Evolutionary conservation across 2,113 vertebrate genomes (phyloP).

Genomic region (Perca schrenkii): DNA sequence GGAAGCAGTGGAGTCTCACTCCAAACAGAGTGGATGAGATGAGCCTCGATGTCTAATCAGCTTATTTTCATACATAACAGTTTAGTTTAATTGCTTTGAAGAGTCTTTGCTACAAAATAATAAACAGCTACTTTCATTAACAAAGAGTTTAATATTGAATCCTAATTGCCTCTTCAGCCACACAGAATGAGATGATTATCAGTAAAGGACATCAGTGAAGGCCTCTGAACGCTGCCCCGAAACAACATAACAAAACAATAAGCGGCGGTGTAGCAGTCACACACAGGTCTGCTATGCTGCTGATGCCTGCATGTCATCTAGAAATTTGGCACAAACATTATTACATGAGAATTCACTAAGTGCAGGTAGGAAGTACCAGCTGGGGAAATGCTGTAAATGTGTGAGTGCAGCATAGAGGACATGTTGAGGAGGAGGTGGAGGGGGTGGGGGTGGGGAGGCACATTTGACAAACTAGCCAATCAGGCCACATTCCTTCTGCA

Average conservation of each 20-base stretch:
- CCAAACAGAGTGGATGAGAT: slow-evolving; percentile 50
- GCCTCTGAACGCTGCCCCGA: slow-evolving; percentile 3
- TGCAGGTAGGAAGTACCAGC: slow-evolving; percentile 25
- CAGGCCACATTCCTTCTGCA: slow-evolving; percentile 48
- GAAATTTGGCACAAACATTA: slow-evolving; percentile 39
- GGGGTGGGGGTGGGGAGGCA: neutral
- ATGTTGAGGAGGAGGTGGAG: neutral
- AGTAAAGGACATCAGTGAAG: slow-evolving; percentile 53
- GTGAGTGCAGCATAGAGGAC: slow-evolving; percentile 1
- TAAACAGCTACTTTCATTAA: slow-evolving; percentile 72
- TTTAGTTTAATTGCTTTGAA: slow-evolving; percentile 78
- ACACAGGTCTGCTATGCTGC: slow-evolving; percentile 14
- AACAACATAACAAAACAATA: slow-evolving; percentile 33
- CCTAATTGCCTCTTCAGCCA: slow-evolving; percentile 60
- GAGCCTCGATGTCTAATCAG: slow-evolving; percentile 59
- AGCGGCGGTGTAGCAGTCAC: neutral
- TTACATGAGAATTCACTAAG: slow-evolving; percentile 22
- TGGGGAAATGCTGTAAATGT: slow-evolving; percentile 12
- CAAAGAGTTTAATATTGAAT: slow-evolving; percentile 67
- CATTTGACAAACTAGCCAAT: slow-evolving; percentile 67
- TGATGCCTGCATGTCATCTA: slow-evolving; percentile 3
- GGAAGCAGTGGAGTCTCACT: slow-evolving; percentile 25
- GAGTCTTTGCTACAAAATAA: slow-evolving; percentile 66
- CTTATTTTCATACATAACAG: slow-evolving; percentile 63
- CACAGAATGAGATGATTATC: slow-evolving; percentile 58